These are phyloP conservation scores for Talpa occidentalis DNA, from an alignment of 2,113 vertebrate genomes.

Conservation along the genomic window DNA sequence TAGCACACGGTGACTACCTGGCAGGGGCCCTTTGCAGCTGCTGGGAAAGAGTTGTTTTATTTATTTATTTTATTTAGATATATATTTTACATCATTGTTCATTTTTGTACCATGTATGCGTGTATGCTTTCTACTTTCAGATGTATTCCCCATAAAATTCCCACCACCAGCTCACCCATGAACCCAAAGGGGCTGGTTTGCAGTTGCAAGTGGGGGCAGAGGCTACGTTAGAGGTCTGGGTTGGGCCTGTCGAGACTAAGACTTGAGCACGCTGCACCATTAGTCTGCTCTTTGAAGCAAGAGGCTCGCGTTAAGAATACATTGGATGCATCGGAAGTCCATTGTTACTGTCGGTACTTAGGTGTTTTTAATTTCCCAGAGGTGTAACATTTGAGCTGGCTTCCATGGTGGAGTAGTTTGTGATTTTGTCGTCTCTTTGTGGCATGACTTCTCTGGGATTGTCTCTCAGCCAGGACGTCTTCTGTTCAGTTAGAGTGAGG, in stretches of 20 bases:
- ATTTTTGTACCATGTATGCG: too few species aligned
- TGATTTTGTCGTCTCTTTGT: rapidly evolving
- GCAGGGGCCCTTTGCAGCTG: rapidly evolving
- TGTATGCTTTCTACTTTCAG: too few species aligned
- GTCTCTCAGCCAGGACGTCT: rapidly evolving
- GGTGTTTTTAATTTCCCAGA: neutral
- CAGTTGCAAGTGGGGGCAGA: rapidly evolving
- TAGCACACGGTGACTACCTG: too few species aligned
- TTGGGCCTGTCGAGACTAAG: neutral
- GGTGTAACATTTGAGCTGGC: neutral
- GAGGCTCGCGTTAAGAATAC: rapidly evolving
- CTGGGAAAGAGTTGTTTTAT: neutral
- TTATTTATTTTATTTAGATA: too few species aligned
- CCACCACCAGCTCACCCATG: too few species aligned
- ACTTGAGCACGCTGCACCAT: neutral
- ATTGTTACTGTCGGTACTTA: rapidly evolving
- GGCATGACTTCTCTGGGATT: too few species aligned
- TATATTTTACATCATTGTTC: too few species aligned
- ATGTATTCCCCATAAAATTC: too few species aligned
- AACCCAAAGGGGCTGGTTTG: too few species aligned
- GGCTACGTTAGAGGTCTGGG: neutral
- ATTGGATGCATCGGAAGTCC: too few species aligned
- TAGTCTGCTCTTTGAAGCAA: rapidly evolving
- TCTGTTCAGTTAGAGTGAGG: rapidly evolving
- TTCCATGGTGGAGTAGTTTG: rapidly evolving